A percentile compares a stretch with the other conserved stretches of the same genome.
Conservation (phyloP, 2,888 invertebrate species). For the Himalopsyche kuldschensis region DNA sequence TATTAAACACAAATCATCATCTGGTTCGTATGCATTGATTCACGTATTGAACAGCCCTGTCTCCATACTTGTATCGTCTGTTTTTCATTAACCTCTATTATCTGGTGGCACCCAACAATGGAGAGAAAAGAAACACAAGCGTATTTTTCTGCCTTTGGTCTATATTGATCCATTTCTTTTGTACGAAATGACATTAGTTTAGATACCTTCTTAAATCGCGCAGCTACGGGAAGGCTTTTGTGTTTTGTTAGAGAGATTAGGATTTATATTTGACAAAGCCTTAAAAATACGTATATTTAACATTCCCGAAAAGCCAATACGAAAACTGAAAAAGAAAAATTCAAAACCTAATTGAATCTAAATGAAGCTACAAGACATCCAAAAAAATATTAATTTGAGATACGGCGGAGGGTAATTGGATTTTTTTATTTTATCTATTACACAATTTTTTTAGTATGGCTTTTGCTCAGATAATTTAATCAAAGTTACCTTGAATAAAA, state of each 20-base stretch:
- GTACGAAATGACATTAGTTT: neutral
- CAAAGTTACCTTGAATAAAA: too few species aligned
- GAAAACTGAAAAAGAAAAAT: too few species aligned
- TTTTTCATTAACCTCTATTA: slow-evolving; percentile 24
- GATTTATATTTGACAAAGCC: neutral
- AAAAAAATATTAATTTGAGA: too few species aligned
- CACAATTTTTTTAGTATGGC: too few species aligned
- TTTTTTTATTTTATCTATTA: too few species aligned
- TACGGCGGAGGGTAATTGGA: too few species aligned
- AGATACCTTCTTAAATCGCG: neutral
- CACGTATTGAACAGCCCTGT: neutral
- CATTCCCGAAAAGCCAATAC: too few species aligned
- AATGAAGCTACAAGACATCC: too few species aligned
- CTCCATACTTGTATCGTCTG: neutral
- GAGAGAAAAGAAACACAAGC: neutral
- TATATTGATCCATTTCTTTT: neutral
- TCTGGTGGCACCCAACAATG: neutral
- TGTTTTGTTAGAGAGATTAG: neutral
- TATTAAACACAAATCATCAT: neutral
- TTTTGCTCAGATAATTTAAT: too few species aligned
- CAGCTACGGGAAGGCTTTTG: neutral
- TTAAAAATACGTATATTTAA: too few species aligned
- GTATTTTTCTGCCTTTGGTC: neutral
- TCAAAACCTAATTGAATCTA: too few species aligned
- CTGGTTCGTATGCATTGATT: neutral